Evolutionary conservation across 2,113 vertebrate species (phyloP), one percentile per base, ranked within the genome.

Genomic region (Potamarius usumacintae): DNA sequence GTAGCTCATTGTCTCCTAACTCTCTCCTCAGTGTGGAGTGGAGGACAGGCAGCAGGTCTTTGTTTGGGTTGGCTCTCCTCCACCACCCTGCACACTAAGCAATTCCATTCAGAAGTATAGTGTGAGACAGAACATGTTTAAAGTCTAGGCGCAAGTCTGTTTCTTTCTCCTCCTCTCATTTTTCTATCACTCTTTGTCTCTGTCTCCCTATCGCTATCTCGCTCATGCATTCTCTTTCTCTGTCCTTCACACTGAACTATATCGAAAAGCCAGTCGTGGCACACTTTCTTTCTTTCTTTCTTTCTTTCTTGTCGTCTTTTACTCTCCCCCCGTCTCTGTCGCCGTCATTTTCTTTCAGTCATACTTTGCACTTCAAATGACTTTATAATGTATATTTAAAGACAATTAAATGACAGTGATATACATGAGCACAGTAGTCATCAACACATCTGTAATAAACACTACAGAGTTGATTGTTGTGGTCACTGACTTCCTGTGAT

Each of bases 21-120:
- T 87, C 86, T 72, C 58, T 42, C 42, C 30, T 76, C 86, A 30
- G 50, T 78, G 71, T 84, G 82, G 42, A 83, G 67, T 72, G 83
- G 83, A 81, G 67, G 52, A 72, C 58, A 83, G 81, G 81, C 81
- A 84, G 86, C 71, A 84, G 50, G 86, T 87, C 86, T 87, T 87
- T 87, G 86, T 87, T 87, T 87, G 81, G 86, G 58, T 87, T 87
- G 86, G 86, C 86, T 84, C 78, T 30, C 82, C 27, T 84, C 86
- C 86, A 87, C 86, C 82, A 83, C 72, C 34, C 71, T 87, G 86
- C 86, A 67, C 81, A 87, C 71, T 77, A 81, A 83, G 81, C 86
- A 77, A 30, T 87, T 84, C 81, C 86, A 87, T 87, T 87, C 86
- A 87, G 72, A 84, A 65, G 25, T 71, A 60, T 67, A 87, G 67